Conservation (phyloP, 2,797 vertebrate species). For the Streptopelia turtur region DNA sequence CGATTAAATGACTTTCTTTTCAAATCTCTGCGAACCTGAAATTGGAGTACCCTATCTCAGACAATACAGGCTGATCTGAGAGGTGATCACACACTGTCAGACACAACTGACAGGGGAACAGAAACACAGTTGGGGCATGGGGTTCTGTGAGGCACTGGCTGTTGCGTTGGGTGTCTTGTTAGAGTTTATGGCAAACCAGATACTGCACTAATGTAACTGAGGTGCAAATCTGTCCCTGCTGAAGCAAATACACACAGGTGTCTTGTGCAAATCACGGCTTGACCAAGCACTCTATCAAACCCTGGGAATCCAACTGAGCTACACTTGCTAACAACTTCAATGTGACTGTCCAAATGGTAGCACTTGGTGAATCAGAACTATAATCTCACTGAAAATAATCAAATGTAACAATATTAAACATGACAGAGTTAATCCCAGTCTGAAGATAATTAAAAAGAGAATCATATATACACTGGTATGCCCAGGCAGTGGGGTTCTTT, state of each 20-base stretch:
- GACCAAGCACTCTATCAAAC: neutral
- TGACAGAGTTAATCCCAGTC: neutral
- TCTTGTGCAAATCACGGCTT: neutral
- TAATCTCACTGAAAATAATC: neutral
- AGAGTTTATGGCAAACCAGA: neutral
- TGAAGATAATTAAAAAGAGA: neutral
- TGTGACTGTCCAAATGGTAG: neutral
- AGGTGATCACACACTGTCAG: neutral
- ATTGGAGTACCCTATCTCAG: neutral
- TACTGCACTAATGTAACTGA: neutral
- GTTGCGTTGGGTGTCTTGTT: fast-evolving
- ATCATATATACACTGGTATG: neutral
- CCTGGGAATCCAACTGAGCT: neutral
- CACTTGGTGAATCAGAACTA: neutral
- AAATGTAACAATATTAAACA: neutral
- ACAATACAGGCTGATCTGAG: neutral
- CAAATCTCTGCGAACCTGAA: neutral
- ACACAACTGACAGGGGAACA: neutral
- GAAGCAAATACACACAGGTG: neutral
- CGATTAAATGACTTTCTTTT: neutral
- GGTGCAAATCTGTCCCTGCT: neutral
- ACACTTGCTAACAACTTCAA: fast-evolving
- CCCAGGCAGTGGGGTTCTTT: neutral
- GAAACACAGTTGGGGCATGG: neutral
- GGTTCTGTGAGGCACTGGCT: neutral